A percentile compares a stretch with the other conserved stretches of the same genome.
These are phyloP conservation scores for Euthynnus affinis DNA, from an alignment of 2,797 vertebrate species.

Conservation along the genomic window DNA sequence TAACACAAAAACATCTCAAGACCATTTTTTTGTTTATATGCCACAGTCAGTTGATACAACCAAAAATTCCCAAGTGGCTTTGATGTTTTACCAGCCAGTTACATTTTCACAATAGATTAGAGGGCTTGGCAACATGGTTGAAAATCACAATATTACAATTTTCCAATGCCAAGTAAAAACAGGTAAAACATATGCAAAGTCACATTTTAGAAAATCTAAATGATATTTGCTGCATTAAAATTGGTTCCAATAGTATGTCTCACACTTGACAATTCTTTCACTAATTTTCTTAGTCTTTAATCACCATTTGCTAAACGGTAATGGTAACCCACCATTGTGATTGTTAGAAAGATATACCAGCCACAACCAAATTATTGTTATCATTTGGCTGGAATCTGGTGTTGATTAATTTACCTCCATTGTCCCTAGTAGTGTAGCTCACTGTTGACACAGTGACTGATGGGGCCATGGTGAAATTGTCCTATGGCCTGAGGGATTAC, in stretches of 20 bases:
- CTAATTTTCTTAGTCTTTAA: background rate
- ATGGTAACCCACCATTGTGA: background rate
- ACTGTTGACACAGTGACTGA: constrained; percentile 41
- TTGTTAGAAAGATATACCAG: background rate
- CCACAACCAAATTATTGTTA: background rate
- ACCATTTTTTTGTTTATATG: background rate
- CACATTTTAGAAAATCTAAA: background rate
- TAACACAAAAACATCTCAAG: background rate
- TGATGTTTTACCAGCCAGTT: background rate
- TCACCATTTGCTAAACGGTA: background rate
- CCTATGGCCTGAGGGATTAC: constrained; percentile 39
- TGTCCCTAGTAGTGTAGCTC: constrained; percentile 14
- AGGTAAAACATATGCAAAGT: background rate
- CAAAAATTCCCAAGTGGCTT: constrained; percentile 7
- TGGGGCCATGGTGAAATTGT: constrained; percentile 39
- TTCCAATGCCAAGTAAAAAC: background rate
- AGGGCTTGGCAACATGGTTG: background rate
- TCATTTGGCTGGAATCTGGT: constrained; percentile 14
- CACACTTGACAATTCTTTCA: too few relatives aligned
- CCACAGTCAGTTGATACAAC: constrained; percentile 1
- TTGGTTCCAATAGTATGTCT: background rate
- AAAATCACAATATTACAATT: constrained; percentile 7
- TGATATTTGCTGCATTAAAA: background rate
- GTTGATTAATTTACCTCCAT: constrained; percentile 19
- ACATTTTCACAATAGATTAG: background rate